A percentile compares a stretch with the other conserved stretches of the same genome.
Evolutionary conservation across 2,113 vertebrate genomes (phyloP).

Genomic region (Syngnathus scovelli): DNA sequence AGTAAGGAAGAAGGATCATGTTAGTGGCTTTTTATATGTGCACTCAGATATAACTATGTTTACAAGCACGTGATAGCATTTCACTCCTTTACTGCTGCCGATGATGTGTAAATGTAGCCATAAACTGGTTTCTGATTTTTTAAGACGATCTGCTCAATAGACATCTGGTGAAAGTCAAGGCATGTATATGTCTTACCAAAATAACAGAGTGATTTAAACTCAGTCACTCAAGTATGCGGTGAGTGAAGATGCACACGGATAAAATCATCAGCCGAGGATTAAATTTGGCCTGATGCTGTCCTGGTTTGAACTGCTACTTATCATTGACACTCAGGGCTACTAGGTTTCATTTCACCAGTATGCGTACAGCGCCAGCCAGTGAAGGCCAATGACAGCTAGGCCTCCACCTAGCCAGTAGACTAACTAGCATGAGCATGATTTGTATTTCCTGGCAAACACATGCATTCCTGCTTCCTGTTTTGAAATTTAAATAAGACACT

Average conservation of each 20-base stretch:
- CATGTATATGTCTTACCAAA: neutral
- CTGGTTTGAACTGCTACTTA: conserved; percentile 45
- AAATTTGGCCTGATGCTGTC: conserved; percentile 38
- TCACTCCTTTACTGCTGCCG: neutral
- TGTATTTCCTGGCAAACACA: conserved; percentile 15
- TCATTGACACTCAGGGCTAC: conserved; percentile 40
- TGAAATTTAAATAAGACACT: conserved; percentile 7
- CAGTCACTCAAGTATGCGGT: conserved; percentile 33
- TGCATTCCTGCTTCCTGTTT: conserved; percentile 7
- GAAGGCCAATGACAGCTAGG: conserved; percentile 30
- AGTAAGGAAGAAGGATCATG: neutral
- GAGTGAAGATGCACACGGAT: conserved; percentile 27
- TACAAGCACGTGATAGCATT: neutral
- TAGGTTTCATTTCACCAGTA: conserved; percentile 42
- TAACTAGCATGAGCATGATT: conserved; percentile 7
- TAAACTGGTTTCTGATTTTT: neutral
- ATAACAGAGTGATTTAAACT: conserved; percentile 13
- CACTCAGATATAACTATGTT: neutral
- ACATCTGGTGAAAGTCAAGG: neutral
- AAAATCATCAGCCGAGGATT: conserved; percentile 46
- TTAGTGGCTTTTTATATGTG: neutral
- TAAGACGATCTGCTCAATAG: neutral
- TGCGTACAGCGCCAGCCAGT: conserved; percentile 23
- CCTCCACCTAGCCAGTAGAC: conserved; percentile 16
- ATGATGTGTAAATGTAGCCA: neutral